These are phyloP conservation scores for Archivesica marissinica DNA, from an alignment of 1,140 invertebrate genomes.

Conservation along the genomic window DNA sequence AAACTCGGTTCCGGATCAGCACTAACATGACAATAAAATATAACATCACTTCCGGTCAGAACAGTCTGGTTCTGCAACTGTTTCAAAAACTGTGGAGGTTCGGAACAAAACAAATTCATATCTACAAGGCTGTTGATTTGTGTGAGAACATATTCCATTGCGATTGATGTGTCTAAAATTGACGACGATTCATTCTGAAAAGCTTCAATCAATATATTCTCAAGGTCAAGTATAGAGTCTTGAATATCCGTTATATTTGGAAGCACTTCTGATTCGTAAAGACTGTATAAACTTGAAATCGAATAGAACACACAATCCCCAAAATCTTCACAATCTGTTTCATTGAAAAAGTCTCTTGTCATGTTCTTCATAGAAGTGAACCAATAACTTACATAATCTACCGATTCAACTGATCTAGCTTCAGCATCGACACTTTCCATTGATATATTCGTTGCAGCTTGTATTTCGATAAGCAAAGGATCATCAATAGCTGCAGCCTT, in stretches of 20 bases:
- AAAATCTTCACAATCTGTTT: constrained; percentile 1
- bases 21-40: constrained; percentile 2
- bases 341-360: constrained; percentile 13
- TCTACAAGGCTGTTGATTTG: neutral
- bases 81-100: neutral
- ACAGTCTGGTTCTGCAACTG: neutral
- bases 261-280: constrained; percentile 8
- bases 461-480: constrained; percentile 25
- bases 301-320: constrained; percentile 17
- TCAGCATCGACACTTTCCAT: neutral
- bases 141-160: neutral
- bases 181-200: constrained; percentile 30
- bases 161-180: neutral
- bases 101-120: constrained; percentile 22
- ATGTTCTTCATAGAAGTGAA: constrained; percentile 24
- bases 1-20: constrained; percentile 12
- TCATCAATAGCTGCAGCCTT: neutral
- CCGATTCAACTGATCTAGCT: neutral
- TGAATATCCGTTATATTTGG: constrained; percentile 10
- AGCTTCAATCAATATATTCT: neutral
- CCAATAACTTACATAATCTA: constrained; percentile 3
- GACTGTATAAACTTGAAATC: neutral
- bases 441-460: neutral
- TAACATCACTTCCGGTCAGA: neutral
- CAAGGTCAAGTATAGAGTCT: neutral